Evolutionary conservation across 2,113 vertebrate genomes (phyloP).

Genomic region (Podocnemis expansa): DNA sequence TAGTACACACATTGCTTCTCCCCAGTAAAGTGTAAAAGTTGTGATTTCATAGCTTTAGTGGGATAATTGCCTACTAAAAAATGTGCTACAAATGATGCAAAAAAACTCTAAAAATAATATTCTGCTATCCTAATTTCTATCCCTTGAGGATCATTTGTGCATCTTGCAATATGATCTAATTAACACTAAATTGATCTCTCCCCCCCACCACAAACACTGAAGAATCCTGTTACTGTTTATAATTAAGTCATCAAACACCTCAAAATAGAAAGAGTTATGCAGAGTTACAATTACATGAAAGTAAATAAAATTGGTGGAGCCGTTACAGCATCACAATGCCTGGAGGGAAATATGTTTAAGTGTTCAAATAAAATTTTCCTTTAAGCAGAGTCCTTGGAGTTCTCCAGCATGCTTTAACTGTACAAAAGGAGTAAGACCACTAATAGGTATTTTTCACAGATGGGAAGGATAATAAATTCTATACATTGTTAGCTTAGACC

Average conservation of each 20-base stretch:
- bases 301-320: constrained; percentile 7
- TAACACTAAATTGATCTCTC: constrained; percentile 33
- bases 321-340: background rate
- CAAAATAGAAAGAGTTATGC: constrained; percentile 3
- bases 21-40: constrained; percentile 47
- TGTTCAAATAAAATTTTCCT: background rate
- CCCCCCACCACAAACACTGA: background rate
- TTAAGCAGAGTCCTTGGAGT: background rate
- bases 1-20: constrained; percentile 54
- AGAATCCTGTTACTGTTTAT: constrained; percentile 24
- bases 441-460: background rate
- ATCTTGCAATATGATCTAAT: constrained; percentile 46
- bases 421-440: background rate
- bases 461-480: background rate
- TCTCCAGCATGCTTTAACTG: background rate
- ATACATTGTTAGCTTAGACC: background rate
- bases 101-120: constrained; percentile 41
- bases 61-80: constrained; percentile 66
- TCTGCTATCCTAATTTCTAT: constrained; percentile 28
- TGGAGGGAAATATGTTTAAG: background rate
- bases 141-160: background rate
- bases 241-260: constrained; percentile 10
- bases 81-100: constrained; percentile 6
- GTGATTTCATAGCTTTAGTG: constrained; percentile 55
- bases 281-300: background rate